These are phyloP conservation scores for Platysteira castanea DNA, from an alignment of 2,113 vertebrate species.

Conservation along the genomic window DNA sequence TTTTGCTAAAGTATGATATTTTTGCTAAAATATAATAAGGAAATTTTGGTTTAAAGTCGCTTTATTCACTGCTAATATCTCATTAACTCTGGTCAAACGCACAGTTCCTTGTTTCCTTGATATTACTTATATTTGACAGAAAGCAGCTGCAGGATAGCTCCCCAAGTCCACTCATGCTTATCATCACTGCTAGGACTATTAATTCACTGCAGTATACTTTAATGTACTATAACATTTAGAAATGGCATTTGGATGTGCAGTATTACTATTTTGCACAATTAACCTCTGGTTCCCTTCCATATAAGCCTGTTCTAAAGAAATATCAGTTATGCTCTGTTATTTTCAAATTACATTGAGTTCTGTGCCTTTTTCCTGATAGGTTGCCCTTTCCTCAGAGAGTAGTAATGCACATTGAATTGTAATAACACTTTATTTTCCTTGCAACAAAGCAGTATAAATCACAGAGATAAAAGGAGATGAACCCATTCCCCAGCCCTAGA, in stretches of 20 bases:
- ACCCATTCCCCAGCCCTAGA: background rate
- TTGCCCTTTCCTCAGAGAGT: slow-evolving; percentile 25
- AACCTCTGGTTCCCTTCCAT: slow-evolving; percentile 27
- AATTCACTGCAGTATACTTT: slow-evolving; percentile 36
- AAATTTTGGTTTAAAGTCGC: background rate
- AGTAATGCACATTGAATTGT: background rate
- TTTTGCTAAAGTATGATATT: background rate
- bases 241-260: slow-evolving; percentile 26
- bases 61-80: background rate
- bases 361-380: background rate
- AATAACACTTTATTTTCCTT: background rate
- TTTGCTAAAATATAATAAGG: background rate
- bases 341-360: slow-evolving; percentile 33
- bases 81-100: background rate
- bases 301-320: slow-evolving; percentile 16
- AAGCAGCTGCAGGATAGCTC: background rate
- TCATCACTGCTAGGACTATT: slow-evolving; percentile 32
- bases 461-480: slow-evolving; percentile 1
- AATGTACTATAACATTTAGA: slow-evolving; percentile 50
- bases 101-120: slow-evolving; percentile 13
- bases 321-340: background rate
- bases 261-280: slow-evolving; percentile 59
- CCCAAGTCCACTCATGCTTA: background rate
- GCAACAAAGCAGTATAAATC: background rate
- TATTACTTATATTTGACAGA: slow-evolving; percentile 7